Base-by-base conservation (phyloP, 2,888 invertebrate genomes). In the Alcis repandata region DNA sequence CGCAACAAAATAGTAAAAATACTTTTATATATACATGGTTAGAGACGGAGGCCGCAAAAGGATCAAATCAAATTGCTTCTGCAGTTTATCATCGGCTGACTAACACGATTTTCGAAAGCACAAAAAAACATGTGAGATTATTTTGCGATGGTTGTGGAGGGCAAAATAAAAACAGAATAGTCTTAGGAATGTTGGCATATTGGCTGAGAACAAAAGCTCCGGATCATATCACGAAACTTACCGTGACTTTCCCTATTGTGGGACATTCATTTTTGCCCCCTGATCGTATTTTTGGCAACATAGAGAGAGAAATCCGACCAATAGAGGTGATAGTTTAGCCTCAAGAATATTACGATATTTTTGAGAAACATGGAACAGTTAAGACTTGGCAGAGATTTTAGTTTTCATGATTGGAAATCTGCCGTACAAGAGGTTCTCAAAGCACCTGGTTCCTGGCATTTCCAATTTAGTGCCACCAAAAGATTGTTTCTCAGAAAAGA, bases 141-240 rank as follows among this genome's bases (percentile, higher is more conserved):
- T 13, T 45, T 10, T 45, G 45, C 13, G 45, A 45, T 22, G 45
- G 45, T 13, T 45, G 45, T 45, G 45, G 45, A 10, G 45, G 45
- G 11, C 45, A 45, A 11, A n/a, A 61, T 0, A 41, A 33, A 96
- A 94, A 84, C 95, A 94, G 59, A 95, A 78, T 60, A 15, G 71
- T 72, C 8, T 20, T 52, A 8, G 36, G 46, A 10, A 45, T 45
- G 45, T 22, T 45, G 45, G 45, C 45, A 13, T 45, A 45, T 13
- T 45, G 45, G 45, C 45, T 45, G 3, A 45, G 10, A 45, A 2
- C 13, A 45, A 45, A 45, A 13, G 45, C 45, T 13, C 22, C 22
- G 3, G 13, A 22, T 45, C 45, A 45, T 10, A 45, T 45, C 10
- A 10, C 7, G 10, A 45, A 45, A 13, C 7, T 20, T 45, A 13